These are phyloP conservation scores for Nerophis ophidion DNA, from an alignment of 2,113 vertebrate species.

Conservation along the genomic window DNA sequence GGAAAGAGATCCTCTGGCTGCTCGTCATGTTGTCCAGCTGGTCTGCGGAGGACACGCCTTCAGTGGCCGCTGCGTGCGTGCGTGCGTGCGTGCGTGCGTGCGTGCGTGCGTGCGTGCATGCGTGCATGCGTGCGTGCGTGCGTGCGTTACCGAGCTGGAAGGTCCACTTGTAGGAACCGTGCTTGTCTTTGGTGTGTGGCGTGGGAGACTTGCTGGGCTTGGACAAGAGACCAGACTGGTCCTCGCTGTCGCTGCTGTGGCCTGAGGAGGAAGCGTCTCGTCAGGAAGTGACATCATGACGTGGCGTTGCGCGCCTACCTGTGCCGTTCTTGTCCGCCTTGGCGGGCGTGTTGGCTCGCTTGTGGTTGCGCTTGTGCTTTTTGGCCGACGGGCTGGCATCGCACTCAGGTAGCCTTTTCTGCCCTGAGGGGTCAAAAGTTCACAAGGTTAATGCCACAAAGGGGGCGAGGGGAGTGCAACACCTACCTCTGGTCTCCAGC, in stretches of 20 bases:
- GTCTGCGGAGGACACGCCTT: conserved; percentile 61
- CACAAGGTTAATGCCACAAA: background rate
- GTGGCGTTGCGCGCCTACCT: conserved; percentile 63
- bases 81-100: background rate
- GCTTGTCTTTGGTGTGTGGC: conserved; percentile 84
- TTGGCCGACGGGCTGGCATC: conserved; percentile 78
- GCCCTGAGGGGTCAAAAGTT: conserved; percentile 71
- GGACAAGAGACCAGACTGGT: conserved; percentile 61
- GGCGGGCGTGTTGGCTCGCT: conserved; percentile 73
- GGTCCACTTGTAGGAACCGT: conserved; percentile 89
- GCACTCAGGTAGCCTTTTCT: conserved; percentile 84
- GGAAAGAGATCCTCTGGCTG: conserved; percentile 89
- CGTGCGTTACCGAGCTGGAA: conserved; percentile 86
- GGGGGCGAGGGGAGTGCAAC: background rate
- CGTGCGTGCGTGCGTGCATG: conserved; percentile 32
- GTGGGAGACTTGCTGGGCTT: conserved; percentile 80
- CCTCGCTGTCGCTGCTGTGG: conserved; percentile 96
- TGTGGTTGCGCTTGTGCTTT: conserved; percentile 92
- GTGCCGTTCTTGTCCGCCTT: conserved; percentile 90
- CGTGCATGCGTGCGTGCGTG: background rate
- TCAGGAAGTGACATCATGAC: background rate
- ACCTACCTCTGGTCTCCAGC: conserved; percentile 78
- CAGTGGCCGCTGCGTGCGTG: background rate
- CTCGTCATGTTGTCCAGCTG: conserved; percentile 92
- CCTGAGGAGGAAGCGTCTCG: conserved; percentile 57